A percentile compares a stretch with the other conserved stretches of the same genome.
Conservation (phyloP, 1,140 invertebrate genomes). For the Euura lappo region DNA sequence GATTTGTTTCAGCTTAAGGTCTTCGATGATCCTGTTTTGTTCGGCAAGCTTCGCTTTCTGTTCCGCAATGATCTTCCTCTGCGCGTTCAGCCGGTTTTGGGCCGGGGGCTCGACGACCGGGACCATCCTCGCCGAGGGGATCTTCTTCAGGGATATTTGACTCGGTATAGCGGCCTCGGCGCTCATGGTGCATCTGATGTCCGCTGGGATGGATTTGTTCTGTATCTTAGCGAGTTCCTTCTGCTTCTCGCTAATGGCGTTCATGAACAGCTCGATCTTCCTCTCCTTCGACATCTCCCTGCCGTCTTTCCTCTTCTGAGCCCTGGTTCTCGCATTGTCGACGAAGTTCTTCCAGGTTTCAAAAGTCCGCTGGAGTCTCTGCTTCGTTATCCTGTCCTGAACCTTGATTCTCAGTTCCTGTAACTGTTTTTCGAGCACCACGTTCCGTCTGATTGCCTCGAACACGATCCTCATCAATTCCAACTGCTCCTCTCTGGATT, state of each 20-base stretch:
- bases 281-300: constrained; percentile 32
- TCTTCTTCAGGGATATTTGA: constrained; percentile 1
- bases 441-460: constrained; percentile 29
- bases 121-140: constrained; percentile 10
- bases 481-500: constrained; percentile 28
- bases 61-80: constrained; percentile 51
- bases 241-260: constrained; percentile 45
- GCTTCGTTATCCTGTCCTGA: constrained; percentile 21
- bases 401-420: constrained; percentile 38
- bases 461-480: constrained; percentile 35
- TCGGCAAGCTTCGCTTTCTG: constrained; percentile 47
- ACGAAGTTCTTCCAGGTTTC: constrained; percentile 33
- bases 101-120: constrained; percentile 31
- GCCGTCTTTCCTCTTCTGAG: background rate
- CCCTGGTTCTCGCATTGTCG: background rate
- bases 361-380: constrained; percentile 33
- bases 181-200: background rate
- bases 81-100: constrained; percentile 41
- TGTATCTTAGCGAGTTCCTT: constrained; percentile 32
- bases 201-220: constrained; percentile 12
- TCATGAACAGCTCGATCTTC: constrained; percentile 51
- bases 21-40: constrained; percentile 51
- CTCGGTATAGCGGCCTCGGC: background rate
- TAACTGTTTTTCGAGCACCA: constrained; percentile 28
- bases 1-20: constrained; percentile 49